Conservation (phyloP, 2,797 vertebrate species). For the Chrosomus eos region DNA sequence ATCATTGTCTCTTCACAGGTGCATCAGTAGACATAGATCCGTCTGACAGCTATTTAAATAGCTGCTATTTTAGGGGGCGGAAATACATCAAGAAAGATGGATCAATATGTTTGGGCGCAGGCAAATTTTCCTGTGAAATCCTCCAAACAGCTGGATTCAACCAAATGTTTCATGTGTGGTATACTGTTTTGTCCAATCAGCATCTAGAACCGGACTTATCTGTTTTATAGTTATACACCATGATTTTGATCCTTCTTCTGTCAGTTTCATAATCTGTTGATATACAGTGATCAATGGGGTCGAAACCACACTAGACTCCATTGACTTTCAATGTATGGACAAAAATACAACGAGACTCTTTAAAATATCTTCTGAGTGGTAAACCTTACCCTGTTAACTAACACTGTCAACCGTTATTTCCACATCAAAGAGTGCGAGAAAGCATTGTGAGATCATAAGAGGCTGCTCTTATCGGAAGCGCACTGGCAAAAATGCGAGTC, state of each 20-base stretch:
- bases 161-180: neutral
- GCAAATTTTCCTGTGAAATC: conserved; percentile 20
- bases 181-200: neutral
- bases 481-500: conserved; percentile 33
- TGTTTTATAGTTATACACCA: neutral
- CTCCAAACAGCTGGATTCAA: conserved; percentile 17
- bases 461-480: conserved; percentile 39
- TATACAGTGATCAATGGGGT: neutral
- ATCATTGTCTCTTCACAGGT: conserved; percentile 45
- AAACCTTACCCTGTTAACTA: conserved; percentile 25
- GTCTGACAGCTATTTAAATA: conserved; percentile 51
- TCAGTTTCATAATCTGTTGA: neutral
- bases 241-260: neutral
- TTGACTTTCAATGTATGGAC: neutral
- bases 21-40: conserved; percentile 45
- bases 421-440: conserved; percentile 50
- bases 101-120: conserved; percentile 25
- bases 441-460: conserved; percentile 41
- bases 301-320: neutral
- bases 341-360: neutral
- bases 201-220: neutral
- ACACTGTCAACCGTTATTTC: conserved; percentile 46
- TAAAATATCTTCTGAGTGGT: neutral
- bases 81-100: conserved; percentile 30
- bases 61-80: conserved; percentile 25